phyloP scores from a whole-genome alignment of 2,797 vertebrate genomes.

The Acridotheres tristis region DNA sequence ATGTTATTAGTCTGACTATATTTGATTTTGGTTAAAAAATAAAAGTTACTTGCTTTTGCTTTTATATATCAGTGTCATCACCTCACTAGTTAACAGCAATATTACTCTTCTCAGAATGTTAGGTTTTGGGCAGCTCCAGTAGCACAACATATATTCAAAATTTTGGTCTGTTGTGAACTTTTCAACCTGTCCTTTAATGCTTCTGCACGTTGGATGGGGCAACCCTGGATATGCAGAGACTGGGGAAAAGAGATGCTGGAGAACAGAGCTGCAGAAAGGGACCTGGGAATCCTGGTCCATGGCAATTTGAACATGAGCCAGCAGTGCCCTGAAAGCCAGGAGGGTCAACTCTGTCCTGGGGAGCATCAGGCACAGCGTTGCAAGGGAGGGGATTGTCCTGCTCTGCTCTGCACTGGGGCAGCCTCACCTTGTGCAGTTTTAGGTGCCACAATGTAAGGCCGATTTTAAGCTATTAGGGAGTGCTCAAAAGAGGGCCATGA shows the following conservation, averaged over 20 bases:
- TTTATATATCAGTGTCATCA: accelerated
- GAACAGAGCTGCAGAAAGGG: accelerated
- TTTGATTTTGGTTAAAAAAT: not conserved
- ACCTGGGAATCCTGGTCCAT: accelerated
- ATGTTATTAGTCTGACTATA: not conserved
- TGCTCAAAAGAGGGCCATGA: not conserved
- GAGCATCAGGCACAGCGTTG: accelerated
- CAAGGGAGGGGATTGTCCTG: not conserved
- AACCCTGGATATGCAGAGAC: not conserved
- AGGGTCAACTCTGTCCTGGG: accelerated
- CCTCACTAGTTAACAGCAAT: not conserved
- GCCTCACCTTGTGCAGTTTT: not conserved
- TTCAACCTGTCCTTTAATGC: not conserved
- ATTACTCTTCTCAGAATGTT: not conserved
- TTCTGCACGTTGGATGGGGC: not conserved
- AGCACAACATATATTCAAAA: not conserved
- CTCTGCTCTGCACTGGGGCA: not conserved
- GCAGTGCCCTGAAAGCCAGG: not conserved
- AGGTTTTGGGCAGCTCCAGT: not conserved
- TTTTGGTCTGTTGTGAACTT: not conserved
- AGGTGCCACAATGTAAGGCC: not conserved
- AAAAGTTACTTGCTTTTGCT: not conserved
- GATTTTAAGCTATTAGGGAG: not conserved
- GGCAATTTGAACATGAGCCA: accelerated
- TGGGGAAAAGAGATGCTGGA: not conserved